Evolutionary conservation across 2,797 vertebrate genomes (phyloP), one percentile per base, ranked within the genome.

Genomic region (Margarornis squamiger): DNA sequence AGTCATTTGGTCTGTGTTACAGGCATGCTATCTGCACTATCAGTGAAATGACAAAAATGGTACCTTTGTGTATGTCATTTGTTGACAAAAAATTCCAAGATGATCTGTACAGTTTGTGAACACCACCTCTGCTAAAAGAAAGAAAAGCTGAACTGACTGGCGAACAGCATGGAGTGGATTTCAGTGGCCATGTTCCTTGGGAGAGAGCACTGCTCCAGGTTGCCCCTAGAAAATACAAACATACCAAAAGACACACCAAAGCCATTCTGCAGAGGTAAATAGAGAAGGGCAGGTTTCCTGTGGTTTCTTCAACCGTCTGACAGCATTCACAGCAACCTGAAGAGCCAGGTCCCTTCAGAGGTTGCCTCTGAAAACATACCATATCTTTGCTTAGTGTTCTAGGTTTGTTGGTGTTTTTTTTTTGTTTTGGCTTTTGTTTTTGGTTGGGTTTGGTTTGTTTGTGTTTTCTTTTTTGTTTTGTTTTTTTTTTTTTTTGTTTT

Each of bases 281-380:
- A 8, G 43, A 21, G 23, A 83, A 77, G 30, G 14, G 7, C 45
- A 86, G 19, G 12, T 34, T 63, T 88, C 36, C 18, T 68, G 15
- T 8, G n/a, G 26, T 14, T 78, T 88, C 82, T 88, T 81, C 55
- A 78, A n/a, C 46, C n/a, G 21, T 19, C 10, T 6, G 14, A 43
- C 29, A 70, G 18, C n/a, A 48, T 46, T 67, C 34, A 9, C 1
- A 9, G 45, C 29, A 76, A 41, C 21, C 14, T 45, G 22, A 74
- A 82, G 22, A 95, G 21, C 32, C 30, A 88, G 36, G 11, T 70
- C n/a, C 29, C 39, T 87, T 92, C 68, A 79, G 59, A 91, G 10
- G 3, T 6, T 79, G 29, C 45, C 52, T 88, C 68, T 81, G 39
- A 87, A 90, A 85, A 85, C 19, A 12, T 34, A 49, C 3, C 6